Evolutionary conservation across 2,888 invertebrate genomes (phyloP), one percentile per base, ranked within the genome.

Genomic region (Dendrolimus houi): DNA sequence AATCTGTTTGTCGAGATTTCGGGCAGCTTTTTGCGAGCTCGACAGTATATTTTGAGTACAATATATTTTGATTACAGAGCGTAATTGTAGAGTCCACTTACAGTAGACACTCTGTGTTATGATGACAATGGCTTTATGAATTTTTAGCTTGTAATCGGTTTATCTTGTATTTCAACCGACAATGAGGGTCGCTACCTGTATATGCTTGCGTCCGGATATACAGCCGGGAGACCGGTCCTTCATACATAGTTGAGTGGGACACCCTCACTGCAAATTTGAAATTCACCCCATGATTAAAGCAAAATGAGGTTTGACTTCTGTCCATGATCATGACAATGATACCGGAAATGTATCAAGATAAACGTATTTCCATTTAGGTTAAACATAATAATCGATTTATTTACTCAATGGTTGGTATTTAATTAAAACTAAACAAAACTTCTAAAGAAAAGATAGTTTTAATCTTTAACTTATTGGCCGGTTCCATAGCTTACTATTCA

Each of bases 121-220:
- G 77, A 81, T 75, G 79, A 79, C 81, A 81, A 79, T 77, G 71
- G 72, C 74, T 82, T 81, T 85, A 87, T 86, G 81, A 85, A 85
- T 86, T 85, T 85, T 86, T 83, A 82, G 81, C 81, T 73, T 75
- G 78, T 85, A 85, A 85, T 86, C 81, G 81, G 81, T 85, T 85
- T 82, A 87, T 78, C 79, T 79, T 74, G 77, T 81, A 79, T 79
- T 76, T 69, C 72, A 74, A 68, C 76, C 77, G 77, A 85, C 83
- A 83, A 82, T 80, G 74, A 58, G 70, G 71, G 77, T 72, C 77
- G 78, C 77, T 80, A 81, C 70, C 17, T 6, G 29, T 69, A 71
- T 79, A 84, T 81, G 83, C 79, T 81, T 79, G 74, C 76, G 73
- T 74, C 79, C 80, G 82, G 81, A 85, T 81, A 72, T 75, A 76